These are phyloP conservation scores for Hipparchia semele DNA, from an alignment of 2,888 invertebrate genomes.

Conservation along the genomic window DNA sequence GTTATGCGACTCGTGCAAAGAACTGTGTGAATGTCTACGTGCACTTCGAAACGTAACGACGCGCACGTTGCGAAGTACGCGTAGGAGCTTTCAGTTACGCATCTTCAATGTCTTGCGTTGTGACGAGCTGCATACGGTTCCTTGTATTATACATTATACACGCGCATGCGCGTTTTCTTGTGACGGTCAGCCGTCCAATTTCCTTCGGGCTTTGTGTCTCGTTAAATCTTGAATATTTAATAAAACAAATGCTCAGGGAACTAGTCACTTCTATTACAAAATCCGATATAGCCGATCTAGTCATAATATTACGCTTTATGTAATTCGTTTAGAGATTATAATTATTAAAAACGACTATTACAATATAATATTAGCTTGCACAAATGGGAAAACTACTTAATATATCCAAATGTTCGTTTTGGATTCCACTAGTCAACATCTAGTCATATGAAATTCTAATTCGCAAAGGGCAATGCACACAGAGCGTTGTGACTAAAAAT, in stretches of 20 bases:
- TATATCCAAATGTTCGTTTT: neutral
- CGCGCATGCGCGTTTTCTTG: too few relatives aligned
- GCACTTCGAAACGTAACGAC: too few relatives aligned
- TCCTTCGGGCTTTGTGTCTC: too few relatives aligned
- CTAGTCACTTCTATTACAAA: neutral
- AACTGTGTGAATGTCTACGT: too few relatives aligned
- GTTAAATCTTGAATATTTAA: neutral
- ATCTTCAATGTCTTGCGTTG: too few relatives aligned
- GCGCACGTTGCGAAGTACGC: too few relatives aligned
- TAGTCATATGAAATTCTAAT: constrained; percentile 27
- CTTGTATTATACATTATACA: too few relatives aligned
- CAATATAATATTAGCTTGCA: constrained; percentile 18
- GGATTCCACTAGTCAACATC: constrained; percentile 32
- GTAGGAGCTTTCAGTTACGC: too few relatives aligned
- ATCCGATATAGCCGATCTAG: neutral
- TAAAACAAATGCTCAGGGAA: neutral
- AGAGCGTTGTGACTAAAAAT: neutral
- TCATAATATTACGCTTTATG: constrained; percentile 1
- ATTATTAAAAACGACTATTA: neutral
- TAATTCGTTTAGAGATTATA: neutral
- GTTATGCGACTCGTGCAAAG: too few relatives aligned
- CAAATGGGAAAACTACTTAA: constrained; percentile 24
- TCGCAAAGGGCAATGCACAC: neutral
- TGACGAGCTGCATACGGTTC: too few relatives aligned
- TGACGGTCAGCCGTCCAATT: neutral